phyloP scores from a whole-genome alignment of 2,113 vertebrate genomes.

The Rynchops niger region DNA sequence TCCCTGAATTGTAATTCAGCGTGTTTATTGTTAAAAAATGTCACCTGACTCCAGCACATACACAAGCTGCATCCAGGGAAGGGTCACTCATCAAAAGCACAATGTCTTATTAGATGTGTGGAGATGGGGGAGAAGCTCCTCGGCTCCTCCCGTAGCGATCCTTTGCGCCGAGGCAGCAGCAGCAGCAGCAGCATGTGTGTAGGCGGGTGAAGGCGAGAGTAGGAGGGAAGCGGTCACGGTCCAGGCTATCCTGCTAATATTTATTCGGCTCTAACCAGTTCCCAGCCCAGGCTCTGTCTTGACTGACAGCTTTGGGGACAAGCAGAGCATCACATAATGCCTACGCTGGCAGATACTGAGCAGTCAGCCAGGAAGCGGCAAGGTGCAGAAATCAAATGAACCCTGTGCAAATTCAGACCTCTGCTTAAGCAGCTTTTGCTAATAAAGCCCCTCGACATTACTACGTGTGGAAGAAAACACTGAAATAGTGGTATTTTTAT shows the following conservation, averaged over 20 bases:
- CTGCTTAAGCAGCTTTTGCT: neutral
- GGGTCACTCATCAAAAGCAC: neutral
- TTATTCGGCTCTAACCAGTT: neutral
- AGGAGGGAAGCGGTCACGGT: neutral
- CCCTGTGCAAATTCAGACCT: neutral
- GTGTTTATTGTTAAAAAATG: neutral
- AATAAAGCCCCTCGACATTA: neutral
- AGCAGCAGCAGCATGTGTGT: neutral
- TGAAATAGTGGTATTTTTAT: neutral
- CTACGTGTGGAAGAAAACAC: accelerated
- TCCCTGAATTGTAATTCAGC: neutral
- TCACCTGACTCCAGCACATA: neutral
- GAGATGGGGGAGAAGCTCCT: neutral
- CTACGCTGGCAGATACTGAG: neutral
- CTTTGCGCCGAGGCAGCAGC: neutral
- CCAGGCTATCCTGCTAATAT: neutral
- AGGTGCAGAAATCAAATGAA: neutral
- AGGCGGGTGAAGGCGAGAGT: neutral
- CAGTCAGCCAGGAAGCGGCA: neutral
- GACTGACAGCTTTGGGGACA: constrained; percentile 5
- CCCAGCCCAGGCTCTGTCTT: neutral
- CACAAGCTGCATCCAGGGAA: neutral
- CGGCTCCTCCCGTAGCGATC: neutral
- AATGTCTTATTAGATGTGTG: neutral
- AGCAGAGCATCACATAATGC: neutral